Evolutionary conservation across 2,888 invertebrate genomes (phyloP).

Genomic region (Cactoblastis cactorum): DNA sequence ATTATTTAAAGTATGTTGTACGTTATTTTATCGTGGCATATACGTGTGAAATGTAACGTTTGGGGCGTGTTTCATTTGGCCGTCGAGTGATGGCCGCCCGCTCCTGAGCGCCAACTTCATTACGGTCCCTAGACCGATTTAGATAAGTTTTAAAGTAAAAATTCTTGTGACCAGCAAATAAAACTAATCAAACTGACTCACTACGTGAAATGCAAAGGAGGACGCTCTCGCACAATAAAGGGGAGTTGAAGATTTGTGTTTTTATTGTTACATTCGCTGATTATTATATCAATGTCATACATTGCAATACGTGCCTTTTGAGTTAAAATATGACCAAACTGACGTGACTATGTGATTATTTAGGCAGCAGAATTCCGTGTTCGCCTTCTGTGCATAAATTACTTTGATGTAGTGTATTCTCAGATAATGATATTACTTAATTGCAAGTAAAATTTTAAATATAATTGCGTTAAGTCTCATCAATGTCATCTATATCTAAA

Average conservation of each 20-base stretch:
- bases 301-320: slow-evolving; percentile 42
- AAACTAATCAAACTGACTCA: slow-evolving; percentile 47
- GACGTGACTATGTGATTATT: slow-evolving; percentile 48
- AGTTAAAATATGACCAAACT: slow-evolving; percentile 45
- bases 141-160: slow-evolving; percentile 46
- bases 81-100: slow-evolving; percentile 62
- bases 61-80: slow-evolving; percentile 52
- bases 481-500: not conserved
- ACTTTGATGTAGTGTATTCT: not conserved
- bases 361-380: not conserved
- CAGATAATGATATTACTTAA: not conserved
- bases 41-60: slow-evolving; percentile 25
- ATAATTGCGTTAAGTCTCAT: slow-evolving; percentile 1
- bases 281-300: slow-evolving; percentile 51
- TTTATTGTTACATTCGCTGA: slow-evolving; percentile 29
- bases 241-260: slow-evolving; percentile 56
- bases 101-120: slow-evolving; percentile 58
- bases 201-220: slow-evolving; percentile 77
- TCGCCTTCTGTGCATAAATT: not conserved
- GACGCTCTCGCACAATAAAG: slow-evolving; percentile 72
- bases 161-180: slow-evolving; percentile 43
- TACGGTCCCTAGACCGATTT: slow-evolving; percentile 53
- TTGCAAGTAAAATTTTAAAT: not conserved
- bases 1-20: not conserved
- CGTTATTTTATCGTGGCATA: not conserved